phyloP scores from a whole-genome alignment of 2,888 invertebrate species.

The Steinernema scapterisci region DNA sequence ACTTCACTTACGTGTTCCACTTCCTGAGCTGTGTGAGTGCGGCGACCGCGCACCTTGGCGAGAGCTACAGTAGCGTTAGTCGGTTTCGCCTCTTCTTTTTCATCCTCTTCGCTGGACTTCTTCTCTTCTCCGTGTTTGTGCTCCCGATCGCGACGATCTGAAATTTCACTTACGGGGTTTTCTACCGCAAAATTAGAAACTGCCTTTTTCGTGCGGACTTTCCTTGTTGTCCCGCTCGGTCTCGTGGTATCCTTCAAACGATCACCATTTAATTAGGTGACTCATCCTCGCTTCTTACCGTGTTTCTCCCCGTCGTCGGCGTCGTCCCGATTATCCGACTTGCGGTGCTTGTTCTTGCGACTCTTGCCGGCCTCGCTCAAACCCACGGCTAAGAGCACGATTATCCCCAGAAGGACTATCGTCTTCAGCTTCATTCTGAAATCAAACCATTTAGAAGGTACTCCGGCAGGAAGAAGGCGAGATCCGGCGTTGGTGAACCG shows the following conservation, averaged over 20 bases:
- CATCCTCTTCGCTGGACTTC: background rate
- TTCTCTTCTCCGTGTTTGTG: background rate
- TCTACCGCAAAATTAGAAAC: background rate
- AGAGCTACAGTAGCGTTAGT: background rate
- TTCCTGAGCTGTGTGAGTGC: background rate
- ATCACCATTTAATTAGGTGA: background rate
- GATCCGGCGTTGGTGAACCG: background rate
- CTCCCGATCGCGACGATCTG: background rate
- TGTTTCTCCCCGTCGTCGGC: background rate
- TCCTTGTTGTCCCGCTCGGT: background rate
- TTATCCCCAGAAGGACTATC: background rate
- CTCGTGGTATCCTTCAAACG: background rate
- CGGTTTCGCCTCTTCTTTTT: background rate
- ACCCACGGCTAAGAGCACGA: background rate
- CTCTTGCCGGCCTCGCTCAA: background rate
- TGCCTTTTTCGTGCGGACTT: background rate
- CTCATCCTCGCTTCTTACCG: background rate
- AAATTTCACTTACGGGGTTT: background rate
- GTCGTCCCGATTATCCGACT: background rate
- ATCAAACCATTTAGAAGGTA: background rate
- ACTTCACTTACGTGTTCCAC: slow-evolving; percentile 8
- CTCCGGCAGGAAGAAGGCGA: background rate
- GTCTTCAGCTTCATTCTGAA: background rate
- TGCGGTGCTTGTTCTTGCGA: slow-evolving; percentile 15
- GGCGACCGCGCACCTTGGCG: background rate